Evolutionary conservation across 1,140 invertebrate genomes (phyloP).

Genomic region (Drosophila willistoni): DNA sequence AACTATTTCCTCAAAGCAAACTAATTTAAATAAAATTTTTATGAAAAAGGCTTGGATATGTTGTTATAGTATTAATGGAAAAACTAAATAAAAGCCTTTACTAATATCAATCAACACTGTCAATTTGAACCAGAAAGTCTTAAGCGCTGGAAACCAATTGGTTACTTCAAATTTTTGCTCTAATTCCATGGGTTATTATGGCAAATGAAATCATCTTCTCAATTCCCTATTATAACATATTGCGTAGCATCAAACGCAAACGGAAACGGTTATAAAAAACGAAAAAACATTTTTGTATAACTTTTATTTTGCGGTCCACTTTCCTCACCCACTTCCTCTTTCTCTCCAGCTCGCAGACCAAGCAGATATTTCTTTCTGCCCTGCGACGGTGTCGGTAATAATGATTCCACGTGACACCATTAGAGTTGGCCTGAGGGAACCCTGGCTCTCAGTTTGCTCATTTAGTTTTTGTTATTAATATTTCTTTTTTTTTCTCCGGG

Average conservation of each 20-base stretch:
- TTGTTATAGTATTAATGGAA: too few relatives aligned
- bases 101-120: too few relatives aligned
- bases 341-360: slow-evolving; percentile 11
- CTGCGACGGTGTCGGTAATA: slow-evolving; percentile 40
- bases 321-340: slow-evolving; percentile 24
- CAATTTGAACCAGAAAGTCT: too few relatives aligned
- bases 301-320: slow-evolving; percentile 28
- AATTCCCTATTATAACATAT: slow-evolving; percentile 7
- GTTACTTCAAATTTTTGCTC: not conserved
- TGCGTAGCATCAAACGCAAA: slow-evolving; percentile 12
- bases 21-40: too few relatives aligned
- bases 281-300: slow-evolving; percentile 9
- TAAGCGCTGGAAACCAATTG: not conserved
- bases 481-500: slow-evolving; percentile 22
- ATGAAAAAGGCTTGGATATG: too few relatives aligned
- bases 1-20: too few relatives aligned
- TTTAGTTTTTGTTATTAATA: slow-evolving; percentile 56
- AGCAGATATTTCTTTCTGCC: slow-evolving; percentile 6
- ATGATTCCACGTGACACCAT: slow-evolving; percentile 65
- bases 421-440: slow-evolving; percentile 41
- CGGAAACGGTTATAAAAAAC: slow-evolving; percentile 30
- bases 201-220: too few relatives aligned
- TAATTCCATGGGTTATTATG: too few relatives aligned
- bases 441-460: slow-evolving; percentile 32
- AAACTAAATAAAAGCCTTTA: too few relatives aligned